Evolutionary conservation across 2,113 vertebrate species (phyloP).

Genomic region (Heteronetta atricapilla): DNA sequence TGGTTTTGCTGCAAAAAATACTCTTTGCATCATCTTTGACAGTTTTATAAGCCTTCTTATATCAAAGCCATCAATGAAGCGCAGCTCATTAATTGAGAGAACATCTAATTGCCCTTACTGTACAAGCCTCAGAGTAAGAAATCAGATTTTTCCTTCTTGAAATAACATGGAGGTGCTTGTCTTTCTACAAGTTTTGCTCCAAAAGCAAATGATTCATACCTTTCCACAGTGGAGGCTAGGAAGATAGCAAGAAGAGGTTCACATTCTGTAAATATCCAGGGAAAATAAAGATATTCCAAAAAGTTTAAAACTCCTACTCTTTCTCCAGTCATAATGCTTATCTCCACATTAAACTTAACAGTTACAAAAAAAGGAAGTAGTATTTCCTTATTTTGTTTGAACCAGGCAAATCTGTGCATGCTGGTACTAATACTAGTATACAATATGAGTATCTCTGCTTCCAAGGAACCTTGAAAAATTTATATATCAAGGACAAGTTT

Average conservation of each 20-base stretch:
- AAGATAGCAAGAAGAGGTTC: neutral
- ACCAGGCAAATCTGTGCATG: neutral
- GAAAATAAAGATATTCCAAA: neutral
- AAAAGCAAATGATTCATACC: neutral
- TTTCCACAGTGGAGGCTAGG: neutral
- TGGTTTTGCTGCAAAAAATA: neutral
- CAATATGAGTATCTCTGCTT: neutral
- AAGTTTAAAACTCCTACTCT: neutral
- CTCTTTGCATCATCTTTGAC: constrained; percentile 37
- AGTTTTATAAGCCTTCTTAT: constrained; percentile 32
- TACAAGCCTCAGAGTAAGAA: neutral
- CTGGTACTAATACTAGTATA: neutral
- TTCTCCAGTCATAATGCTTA: neutral
- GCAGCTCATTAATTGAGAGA: constrained; percentile 1
- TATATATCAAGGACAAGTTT: neutral
- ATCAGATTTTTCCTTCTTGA: neutral
- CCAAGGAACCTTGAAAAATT: neutral
- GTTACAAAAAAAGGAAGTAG: neutral
- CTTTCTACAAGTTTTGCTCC: neutral
- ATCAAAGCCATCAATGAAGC: constrained; percentile 16
- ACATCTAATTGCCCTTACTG: constrained; percentile 2
- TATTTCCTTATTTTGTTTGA: neutral
- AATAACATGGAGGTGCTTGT: neutral
- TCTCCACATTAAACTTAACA: neutral
- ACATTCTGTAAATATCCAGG: neutral